Evolutionary conservation across 1,140 invertebrate species (phyloP).

Genomic region (Habropoda laboriosa): DNA sequence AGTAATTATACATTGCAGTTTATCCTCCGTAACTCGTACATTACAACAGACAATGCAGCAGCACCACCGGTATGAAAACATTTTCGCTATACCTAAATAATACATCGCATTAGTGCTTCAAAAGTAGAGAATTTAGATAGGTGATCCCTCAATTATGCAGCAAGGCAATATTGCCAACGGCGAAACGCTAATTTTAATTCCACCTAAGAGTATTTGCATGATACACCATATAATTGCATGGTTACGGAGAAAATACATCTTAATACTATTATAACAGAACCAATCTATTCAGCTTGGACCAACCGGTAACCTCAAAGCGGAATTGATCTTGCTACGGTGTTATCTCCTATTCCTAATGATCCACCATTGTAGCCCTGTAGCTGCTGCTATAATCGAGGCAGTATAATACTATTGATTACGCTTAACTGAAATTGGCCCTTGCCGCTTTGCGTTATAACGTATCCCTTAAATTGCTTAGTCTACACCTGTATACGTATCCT

Average conservation of each 20-base stretch:
- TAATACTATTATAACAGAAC: constrained; percentile 60
- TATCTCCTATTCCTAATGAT: constrained; percentile 69
- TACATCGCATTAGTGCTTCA: no score
- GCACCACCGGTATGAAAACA: no score
- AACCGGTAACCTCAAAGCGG: constrained; percentile 59
- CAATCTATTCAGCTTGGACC: constrained; percentile 55
- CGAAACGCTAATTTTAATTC: not conserved
- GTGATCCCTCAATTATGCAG: not conserved
- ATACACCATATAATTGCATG: constrained; percentile 39
- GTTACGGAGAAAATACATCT: constrained; percentile 54
- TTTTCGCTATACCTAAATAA: no score
- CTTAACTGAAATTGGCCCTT: constrained; percentile 57
- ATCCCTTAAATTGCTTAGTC: constrained; percentile 23
- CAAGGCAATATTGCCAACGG: not conserved
- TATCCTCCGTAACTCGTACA: no score
- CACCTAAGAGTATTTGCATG: not conserved
- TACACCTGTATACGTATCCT: constrained; percentile 2
- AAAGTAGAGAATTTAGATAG: not conserved
- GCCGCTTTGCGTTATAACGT: not conserved
- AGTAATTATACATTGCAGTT: no score
- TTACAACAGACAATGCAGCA: no score
- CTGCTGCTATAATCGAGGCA: constrained; percentile 57
- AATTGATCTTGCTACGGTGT: constrained; percentile 66
- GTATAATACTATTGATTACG: constrained; percentile 66
- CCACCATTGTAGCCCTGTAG: constrained; percentile 60